Conservation (phyloP, 1,140 invertebrate species). For the Drosophila erecta region DNA sequence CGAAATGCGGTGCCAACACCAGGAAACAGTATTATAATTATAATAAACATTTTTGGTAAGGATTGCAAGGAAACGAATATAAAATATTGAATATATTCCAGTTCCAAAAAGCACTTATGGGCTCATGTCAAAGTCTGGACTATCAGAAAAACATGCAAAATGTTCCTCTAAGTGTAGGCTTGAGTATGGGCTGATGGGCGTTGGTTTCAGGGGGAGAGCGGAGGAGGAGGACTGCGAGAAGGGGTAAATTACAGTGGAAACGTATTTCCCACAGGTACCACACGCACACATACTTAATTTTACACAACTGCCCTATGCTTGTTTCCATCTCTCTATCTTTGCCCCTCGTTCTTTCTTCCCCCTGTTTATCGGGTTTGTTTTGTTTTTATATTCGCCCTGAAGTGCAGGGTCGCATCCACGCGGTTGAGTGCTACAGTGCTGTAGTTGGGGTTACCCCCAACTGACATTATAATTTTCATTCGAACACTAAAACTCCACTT, state of each 20-base stretch:
- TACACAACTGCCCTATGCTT: constrained; percentile 35
- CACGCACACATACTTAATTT: constrained; percentile 19
- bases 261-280: constrained; percentile 78
- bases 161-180: constrained; percentile 1
- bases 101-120: too few relatives aligned
- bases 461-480: constrained; percentile 46
- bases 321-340: neutral
- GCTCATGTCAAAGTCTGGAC: neutral
- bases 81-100: too few relatives aligned
- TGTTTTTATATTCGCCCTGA: constrained; percentile 20
- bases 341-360: neutral
- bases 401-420: constrained; percentile 21
- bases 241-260: constrained; percentile 43
- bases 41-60: too few relatives aligned
- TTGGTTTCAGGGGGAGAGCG: constrained; percentile 4
- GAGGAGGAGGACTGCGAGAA: too few relatives aligned
- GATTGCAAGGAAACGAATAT: too few relatives aligned
- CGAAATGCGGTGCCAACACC: neutral
- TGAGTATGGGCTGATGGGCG: neutral
- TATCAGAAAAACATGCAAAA: neutral
- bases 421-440: neutral
- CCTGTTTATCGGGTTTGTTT: constrained; percentile 32
- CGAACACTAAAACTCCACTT: constrained; percentile 56
- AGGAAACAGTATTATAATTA: too few relatives aligned
- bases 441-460: neutral